Conservation (phyloP, 2,888 invertebrate species). For the Ditula angustiorana region DNA sequence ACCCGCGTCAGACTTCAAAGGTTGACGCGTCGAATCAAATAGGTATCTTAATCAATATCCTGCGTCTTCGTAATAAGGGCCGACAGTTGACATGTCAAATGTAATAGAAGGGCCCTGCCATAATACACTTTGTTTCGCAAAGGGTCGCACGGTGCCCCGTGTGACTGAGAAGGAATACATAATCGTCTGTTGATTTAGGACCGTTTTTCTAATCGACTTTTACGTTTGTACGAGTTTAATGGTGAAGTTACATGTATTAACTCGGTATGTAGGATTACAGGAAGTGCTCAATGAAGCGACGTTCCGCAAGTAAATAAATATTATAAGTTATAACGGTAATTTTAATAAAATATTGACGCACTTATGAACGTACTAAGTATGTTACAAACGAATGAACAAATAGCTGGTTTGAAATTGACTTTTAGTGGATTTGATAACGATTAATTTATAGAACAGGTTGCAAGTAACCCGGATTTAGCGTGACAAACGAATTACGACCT, state of each 20-base stretch:
- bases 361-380: too few species aligned
- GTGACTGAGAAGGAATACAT: conserved; percentile 30
- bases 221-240: not conserved
- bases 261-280: not conserved
- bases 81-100: conserved; percentile 37
- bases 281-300: not conserved
- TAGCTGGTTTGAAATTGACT: too few species aligned
- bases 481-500: too few species aligned
- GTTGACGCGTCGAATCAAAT: conserved; percentile 33
- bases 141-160: conserved; percentile 23
- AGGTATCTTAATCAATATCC: conserved; percentile 39
- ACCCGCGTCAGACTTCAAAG: conserved; percentile 38
- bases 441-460: too few species aligned
- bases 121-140: conserved; percentile 33
- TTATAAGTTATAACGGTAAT: too few species aligned
- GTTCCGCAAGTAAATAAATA: not conserved
- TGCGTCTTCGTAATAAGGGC: conserved; percentile 31
- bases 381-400: too few species aligned
- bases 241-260: not conserved
- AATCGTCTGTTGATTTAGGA: conserved; percentile 34
- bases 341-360: too few species aligned
- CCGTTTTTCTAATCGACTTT: conserved; percentile 21
- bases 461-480: too few species aligned
- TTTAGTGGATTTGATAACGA: too few species aligned
- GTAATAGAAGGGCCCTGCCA: conserved; percentile 32